Evolutionary conservation across 2,888 invertebrate species (phyloP).

Genomic region (Encarsia formosa): DNA sequence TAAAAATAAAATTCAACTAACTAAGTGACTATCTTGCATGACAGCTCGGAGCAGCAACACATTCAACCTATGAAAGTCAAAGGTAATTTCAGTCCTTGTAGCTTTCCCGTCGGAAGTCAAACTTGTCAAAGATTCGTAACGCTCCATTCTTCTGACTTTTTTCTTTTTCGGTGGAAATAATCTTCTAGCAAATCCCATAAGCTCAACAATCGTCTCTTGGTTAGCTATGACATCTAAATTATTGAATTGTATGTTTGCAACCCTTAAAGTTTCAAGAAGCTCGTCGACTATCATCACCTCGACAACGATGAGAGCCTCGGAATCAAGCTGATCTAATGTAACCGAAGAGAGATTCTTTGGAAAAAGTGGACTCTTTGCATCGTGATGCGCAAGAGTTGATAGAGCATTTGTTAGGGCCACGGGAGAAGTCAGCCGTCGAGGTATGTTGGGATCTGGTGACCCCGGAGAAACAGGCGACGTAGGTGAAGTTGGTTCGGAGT

Average conservation of each 20-base stretch:
- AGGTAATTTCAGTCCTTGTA: conserved; percentile 74
- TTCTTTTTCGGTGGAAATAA: conserved; percentile 55
- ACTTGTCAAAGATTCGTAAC: conserved; percentile 42
- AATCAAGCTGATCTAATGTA: conserved; percentile 52
- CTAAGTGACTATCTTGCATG: conserved; percentile 64
- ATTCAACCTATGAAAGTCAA: conserved; percentile 90
- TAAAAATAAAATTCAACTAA: conserved; percentile 37
- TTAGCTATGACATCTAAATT: conserved; percentile 93
- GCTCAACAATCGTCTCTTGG: conserved; percentile 91
- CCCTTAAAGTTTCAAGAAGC: conserved; percentile 52
- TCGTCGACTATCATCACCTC: conserved; percentile 72
- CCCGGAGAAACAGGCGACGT: conserved; percentile 75
- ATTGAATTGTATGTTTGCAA: conserved; percentile 88
- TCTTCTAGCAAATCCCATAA: conserved; percentile 82
- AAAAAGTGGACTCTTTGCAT: conserved; percentile 41
- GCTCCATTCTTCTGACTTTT: conserved; percentile 31
- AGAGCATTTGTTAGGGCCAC: conserved; percentile 58
- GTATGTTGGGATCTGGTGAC: conserved; percentile 59
- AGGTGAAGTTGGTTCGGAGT: conserved; percentile 89
- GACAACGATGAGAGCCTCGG: conserved; percentile 72
- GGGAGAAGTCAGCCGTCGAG: conserved; percentile 54
- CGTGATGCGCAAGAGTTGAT: conserved; percentile 49
- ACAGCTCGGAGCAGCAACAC: conserved; percentile 80
- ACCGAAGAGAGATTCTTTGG: conserved; percentile 39
- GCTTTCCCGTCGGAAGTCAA: conserved; percentile 35